phyloP scores from a whole-genome alignment of 2,113 vertebrate genomes.

The Melospiza georgiana region DNA sequence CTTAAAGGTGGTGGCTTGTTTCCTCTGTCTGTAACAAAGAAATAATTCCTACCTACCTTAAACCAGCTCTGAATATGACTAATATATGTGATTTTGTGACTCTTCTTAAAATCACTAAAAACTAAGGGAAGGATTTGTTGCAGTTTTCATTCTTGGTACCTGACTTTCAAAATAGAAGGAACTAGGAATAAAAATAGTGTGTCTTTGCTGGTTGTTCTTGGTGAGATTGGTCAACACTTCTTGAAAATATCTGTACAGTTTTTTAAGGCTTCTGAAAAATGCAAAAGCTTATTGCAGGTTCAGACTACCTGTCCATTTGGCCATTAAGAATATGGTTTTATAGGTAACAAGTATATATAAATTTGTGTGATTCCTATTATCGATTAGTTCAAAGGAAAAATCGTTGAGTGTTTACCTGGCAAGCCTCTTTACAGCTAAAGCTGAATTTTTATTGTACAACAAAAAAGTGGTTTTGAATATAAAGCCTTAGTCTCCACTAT shows the following conservation, averaged over 20 bases:
- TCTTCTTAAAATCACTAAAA: not conserved
- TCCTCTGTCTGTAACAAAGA: constrained; percentile 1
- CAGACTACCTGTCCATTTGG: not conserved
- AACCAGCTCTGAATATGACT: not conserved
- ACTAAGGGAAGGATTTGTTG: not conserved
- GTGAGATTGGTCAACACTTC: not conserved
- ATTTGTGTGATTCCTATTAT: not conserved
- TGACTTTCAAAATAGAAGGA: not conserved
- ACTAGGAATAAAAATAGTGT: not conserved
- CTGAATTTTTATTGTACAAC: not conserved
- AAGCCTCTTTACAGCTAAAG: not conserved
- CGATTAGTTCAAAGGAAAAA: not conserved
- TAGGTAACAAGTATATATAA: not conserved
- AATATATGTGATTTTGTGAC: not conserved
- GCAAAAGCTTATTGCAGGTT: not conserved
- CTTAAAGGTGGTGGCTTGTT: constrained; percentile 1
- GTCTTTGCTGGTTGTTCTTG: not conserved
- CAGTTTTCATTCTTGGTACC: not conserved
- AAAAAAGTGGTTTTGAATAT: not conserved
- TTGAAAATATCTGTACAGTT: not conserved
- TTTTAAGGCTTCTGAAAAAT: not conserved
- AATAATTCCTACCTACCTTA: not conserved
- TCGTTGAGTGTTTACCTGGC: not conserved
- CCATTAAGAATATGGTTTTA: not conserved
- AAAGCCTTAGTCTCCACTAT: not conserved